Base-by-base conservation (phyloP, 2,797 vertebrate species). In the Amphiprion clarkii region DNA sequence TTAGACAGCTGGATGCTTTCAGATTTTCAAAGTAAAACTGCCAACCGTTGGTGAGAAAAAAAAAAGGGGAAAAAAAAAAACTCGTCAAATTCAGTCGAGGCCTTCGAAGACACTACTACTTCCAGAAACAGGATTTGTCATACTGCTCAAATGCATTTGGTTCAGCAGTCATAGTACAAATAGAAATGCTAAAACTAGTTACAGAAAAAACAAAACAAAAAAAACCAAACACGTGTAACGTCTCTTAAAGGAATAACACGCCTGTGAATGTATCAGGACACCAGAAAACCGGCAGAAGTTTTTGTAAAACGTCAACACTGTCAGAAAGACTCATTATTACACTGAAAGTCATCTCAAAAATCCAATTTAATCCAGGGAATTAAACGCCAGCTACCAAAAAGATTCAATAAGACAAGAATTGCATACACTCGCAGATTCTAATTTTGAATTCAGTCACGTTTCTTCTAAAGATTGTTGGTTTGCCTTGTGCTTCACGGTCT, bases 401-500 rank as follows among this genome's bases (percentile, higher is more conserved):
- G 49, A 73, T 19, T 33, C 29, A 21, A 71, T 58, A 76, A 71
- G 23, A 71, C 58, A 76, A 71, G 52, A 79, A 39, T 75, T 79
- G 82, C 72, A 74, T 78, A 68, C 56, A 67, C 33, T 78, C 27
- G 63, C 74, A 78, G 42, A 62, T 82, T 88, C 83, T 82, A 75
- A 82, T 87, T 92, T 87, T 44, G 65, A 63, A n/a, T 49, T 49
- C 9, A 8, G 8, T 49, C 17, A 2, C 3, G 86, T 91, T 64
- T 64, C 17, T 58, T 78, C 73, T 76, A 6, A 42, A 44, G 80
- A 80, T 84, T 74, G 85, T 83, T 87, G 82, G 76, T 70, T 78
- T 87, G 88, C 85, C 74, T 93, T 94, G 93, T 93, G 94, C 92
- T 94, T 92, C 84, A 88, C 78, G 78, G 84, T 88, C 83, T 92